These are phyloP conservation scores for Paedocypris sp. DNA, from an alignment of 2,113 vertebrate genomes.

Conservation along the genomic window DNA sequence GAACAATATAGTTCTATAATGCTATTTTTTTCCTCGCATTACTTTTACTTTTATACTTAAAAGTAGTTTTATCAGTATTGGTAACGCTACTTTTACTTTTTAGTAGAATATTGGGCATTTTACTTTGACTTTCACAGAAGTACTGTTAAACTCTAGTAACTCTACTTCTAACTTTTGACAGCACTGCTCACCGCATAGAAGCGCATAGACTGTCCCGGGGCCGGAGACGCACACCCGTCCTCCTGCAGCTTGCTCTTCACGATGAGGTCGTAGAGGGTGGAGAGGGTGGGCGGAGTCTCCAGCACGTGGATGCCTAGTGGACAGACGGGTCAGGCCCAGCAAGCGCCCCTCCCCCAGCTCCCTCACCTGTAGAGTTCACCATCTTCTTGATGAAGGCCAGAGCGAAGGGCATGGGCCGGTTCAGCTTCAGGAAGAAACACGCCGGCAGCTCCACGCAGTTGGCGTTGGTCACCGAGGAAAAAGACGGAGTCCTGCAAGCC, in stretches of 20 bases:
- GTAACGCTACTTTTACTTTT: too few relatives aligned
- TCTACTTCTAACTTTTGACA: too few relatives aligned
- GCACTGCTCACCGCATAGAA: constrained; percentile 91
- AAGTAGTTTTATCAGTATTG: too few relatives aligned
- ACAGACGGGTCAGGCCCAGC: too few relatives aligned
- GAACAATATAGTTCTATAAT: too few relatives aligned
- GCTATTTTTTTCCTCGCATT: too few relatives aligned
- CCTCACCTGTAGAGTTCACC: constrained; percentile 83
- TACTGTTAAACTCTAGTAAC: too few relatives aligned
- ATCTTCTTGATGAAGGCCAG: constrained; percentile 86
- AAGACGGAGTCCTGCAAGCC: constrained; percentile 73
- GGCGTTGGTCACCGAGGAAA: constrained; percentile 85
- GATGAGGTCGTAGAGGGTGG: constrained; percentile 82
- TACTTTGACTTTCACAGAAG: too few relatives aligned
- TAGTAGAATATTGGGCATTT: too few relatives aligned
- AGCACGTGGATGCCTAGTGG: constrained; percentile 87
- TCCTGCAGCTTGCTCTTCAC: constrained; percentile 84
- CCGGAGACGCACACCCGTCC: constrained; percentile 56
- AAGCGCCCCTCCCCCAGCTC: too few relatives aligned
- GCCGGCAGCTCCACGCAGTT: constrained; percentile 95
- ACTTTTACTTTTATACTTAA: too few relatives aligned
- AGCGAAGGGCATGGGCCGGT: constrained; percentile 83
- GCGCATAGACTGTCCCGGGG: constrained; percentile 73
- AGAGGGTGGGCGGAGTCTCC: constrained; percentile 67
- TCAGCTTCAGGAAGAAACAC: constrained; percentile 95